Evolutionary conservation across 1,140 invertebrate species (phyloP).

Genomic region (Stenopsyche tienmushanensis): DNA sequence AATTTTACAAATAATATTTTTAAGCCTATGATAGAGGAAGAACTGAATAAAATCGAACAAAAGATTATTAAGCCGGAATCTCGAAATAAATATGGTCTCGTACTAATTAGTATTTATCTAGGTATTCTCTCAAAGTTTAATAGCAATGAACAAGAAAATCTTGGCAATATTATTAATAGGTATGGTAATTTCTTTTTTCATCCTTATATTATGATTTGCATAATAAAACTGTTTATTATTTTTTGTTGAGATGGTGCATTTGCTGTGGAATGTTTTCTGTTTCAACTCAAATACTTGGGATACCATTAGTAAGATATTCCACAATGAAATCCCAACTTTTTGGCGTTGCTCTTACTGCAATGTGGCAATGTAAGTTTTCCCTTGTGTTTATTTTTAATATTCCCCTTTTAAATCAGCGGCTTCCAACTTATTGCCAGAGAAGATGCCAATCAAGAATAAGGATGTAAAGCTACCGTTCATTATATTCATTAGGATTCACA

Average conservation of each 20-base stretch:
- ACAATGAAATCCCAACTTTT: conserved; percentile 54
- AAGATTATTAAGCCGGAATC: conserved; percentile 51
- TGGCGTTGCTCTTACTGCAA: conserved; percentile 61
- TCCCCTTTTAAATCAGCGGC: too few relatives aligned
- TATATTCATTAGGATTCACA: too few relatives aligned
- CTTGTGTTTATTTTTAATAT: conserved; percentile 13
- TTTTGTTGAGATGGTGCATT: conserved; percentile 49
- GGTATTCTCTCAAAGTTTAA: conserved; percentile 45
- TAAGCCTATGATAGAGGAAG: conserved; percentile 48
- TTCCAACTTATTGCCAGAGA: too few relatives aligned
- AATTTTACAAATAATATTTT: conserved; percentile 47
- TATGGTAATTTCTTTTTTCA: conserved; percentile 40
- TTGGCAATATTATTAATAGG: conserved; percentile 52
- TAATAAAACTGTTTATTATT: not conserved
- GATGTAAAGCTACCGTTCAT: too few relatives aligned
- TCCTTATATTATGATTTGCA: not conserved
- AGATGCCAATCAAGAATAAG: too few relatives aligned
- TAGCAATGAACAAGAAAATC: conserved; percentile 43
- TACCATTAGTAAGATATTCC: conserved; percentile 59
- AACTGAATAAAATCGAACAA: conserved; percentile 49
- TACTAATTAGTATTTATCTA: conserved; percentile 52
- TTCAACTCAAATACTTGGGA: conserved; percentile 52
- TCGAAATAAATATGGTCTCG: conserved; percentile 47
- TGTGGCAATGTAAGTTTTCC: conserved; percentile 66
- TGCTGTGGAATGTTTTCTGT: conserved; percentile 52